Percentiles rank a stretch among this genome's conserved stretches.
Conservation (phyloP, 1,140 invertebrate genomes). For the Acromyrmex heyeri region DNA sequence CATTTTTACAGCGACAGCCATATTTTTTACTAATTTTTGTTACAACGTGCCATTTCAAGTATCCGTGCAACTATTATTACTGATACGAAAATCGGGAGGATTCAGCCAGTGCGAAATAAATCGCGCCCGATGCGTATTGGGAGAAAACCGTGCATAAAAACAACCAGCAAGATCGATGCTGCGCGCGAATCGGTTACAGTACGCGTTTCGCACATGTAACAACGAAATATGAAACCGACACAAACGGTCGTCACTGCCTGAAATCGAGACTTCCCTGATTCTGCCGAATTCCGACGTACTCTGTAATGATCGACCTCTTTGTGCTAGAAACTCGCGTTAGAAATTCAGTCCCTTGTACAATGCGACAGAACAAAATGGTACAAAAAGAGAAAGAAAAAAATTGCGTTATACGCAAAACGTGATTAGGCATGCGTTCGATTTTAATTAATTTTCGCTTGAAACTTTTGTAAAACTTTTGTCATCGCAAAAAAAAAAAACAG, state of each 20-base stretch:
- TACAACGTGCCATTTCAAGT: constrained; percentile 10
- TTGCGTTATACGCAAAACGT: not conserved
- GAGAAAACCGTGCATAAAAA: constrained; percentile 20
- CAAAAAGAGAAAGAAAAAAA: not conserved
- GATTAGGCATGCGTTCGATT: constrained; percentile 2
- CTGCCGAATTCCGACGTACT: constrained; percentile 50
- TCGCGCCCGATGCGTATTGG: not conserved
- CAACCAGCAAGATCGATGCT: constrained; percentile 51
- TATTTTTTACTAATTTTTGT: constrained; percentile 50
- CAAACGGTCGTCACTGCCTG: constrained; percentile 59
- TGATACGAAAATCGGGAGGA: not conserved
- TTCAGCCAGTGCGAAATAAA: constrained; percentile 24
- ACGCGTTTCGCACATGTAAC: constrained; percentile 44
- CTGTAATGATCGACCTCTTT: constrained; percentile 61
- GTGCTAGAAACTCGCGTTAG: constrained; percentile 55
- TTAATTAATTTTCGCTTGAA: constrained; percentile 15
- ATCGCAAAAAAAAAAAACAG: not conserved
- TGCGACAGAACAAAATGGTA: constrained; percentile 15
- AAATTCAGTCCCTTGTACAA: constrained; percentile 39
- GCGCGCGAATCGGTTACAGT: constrained; percentile 33
- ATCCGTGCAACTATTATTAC: not conserved
- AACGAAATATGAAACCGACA: constrained; percentile 61
- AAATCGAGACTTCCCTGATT: constrained; percentile 61
- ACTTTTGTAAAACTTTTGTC: not conserved
- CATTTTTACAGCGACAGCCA: constrained; percentile 14